Base-by-base conservation (phyloP, 2,888 invertebrate genomes). In the Resseliella maxima region DNA sequence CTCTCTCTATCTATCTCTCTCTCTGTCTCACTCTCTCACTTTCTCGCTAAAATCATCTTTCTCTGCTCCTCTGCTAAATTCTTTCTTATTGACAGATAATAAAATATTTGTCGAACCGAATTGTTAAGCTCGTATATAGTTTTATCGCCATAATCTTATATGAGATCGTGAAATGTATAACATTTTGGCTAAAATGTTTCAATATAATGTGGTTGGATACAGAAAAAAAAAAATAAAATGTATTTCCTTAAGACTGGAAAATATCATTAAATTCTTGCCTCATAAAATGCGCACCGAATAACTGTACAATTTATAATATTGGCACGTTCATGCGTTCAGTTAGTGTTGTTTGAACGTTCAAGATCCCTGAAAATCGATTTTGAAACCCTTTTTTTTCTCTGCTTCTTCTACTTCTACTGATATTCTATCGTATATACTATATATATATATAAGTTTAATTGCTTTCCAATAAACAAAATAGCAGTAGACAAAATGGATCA, bases 381-480 rank as follows among this genome's bases (percentile, higher is more conserved):
- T 18, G 15, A 10, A 24, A n/a, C 59, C 24, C n/a, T n/a, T n/a
- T n/a, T 59, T 59, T 59, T 59, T 59, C 10, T 24, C 46, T 18
- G 15, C 12, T 59, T 24, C 10, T 59, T 3, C 12, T 15, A 24
- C n/a, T n/a, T n/a, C n/a, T n/a, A n/a, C n/a, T n/a, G n/a, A n/a
- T n/a, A n/a, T n/a, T n/a, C n/a, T n/a, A n/a, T n/a, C n/a, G n/a
- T n/a, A n/a, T n/a, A n/a, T n/a, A n/a, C n/a, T n/a, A n/a, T n/a
- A n/a, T n/a, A n/a, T n/a, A n/a, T 24, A 72, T 31, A 15, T 35
- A 72, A 72, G 36, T 72, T 72, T 72, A 72, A 72, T 72, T 72
- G 72, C 72, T 72, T 72, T 36, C 35, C 72, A 72, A 72, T 72
- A 72, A 72, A 31, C 72, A 36, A 36, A 72, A 72, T 72, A 18